phyloP scores from a whole-genome alignment of 2,888 invertebrate species.

The Stomorhina lunata region DNA sequence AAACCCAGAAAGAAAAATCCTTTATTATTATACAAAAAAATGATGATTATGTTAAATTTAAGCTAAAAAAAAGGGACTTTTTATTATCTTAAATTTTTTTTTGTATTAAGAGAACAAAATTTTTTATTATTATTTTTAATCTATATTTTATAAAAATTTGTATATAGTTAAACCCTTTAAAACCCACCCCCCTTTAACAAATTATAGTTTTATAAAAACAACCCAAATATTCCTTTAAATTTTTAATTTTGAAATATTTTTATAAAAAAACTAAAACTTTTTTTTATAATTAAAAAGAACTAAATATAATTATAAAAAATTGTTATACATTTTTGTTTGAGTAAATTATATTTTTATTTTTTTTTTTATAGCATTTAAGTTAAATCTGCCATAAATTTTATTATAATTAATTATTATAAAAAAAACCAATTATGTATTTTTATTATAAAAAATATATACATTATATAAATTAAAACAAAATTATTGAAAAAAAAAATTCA shows the following conservation, averaged over 20 bases:
- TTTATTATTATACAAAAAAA: neutral
- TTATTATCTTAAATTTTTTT: too few relatives aligned
- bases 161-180: slow-evolving; percentile 39
- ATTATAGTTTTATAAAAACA: neutral
- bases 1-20: neutral
- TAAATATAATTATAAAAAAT: slow-evolving; percentile 11
- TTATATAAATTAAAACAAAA: neutral
- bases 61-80: slow-evolving; percentile 9
- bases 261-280: neutral
- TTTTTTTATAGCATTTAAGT: slow-evolving; percentile 65
- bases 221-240: neutral
- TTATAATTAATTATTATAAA: slow-evolving; percentile 29
- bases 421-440: slow-evolving; percentile 39
- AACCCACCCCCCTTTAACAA: neutral
- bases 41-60: neutral
- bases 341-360: slow-evolving; percentile 36
- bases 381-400: slow-evolving; percentile 66
- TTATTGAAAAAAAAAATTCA: neutral
- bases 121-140: neutral
- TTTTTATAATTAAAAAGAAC: slow-evolving; percentile 2
- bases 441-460: slow-evolving; percentile 37
- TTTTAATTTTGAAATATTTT: too few relatives aligned
- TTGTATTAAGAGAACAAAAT: slow-evolving; percentile 3
- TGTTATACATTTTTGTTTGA: slow-evolving; percentile 33
- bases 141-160: slow-evolving; percentile 10